Evolutionary conservation across 2,113 vertebrate species (phyloP).

Genomic region (Osmerus eperlanus): DNA sequence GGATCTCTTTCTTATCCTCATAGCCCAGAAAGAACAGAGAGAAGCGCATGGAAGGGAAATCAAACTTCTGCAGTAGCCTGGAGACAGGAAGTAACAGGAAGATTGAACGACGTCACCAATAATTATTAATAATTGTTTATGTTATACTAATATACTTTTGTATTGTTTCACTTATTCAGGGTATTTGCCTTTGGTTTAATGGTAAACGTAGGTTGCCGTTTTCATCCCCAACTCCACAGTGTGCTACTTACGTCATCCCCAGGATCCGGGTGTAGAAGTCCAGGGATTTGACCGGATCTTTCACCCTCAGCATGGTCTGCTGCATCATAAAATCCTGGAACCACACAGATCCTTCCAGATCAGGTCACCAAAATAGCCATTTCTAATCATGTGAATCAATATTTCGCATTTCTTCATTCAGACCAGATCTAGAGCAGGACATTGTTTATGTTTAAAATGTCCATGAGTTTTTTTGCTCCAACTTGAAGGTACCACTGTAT

Average conservation of each 20-base stretch:
- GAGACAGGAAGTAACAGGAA: conserved; percentile 26
- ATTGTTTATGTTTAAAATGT: too few relatives aligned
- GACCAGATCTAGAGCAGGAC: too few relatives aligned
- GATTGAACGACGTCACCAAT: neutral
- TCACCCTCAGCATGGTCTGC: conserved; percentile 96
- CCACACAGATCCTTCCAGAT: neutral
- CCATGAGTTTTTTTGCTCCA: too few relatives aligned
- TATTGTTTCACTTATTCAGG: neutral
- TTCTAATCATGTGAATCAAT: too few relatives aligned
- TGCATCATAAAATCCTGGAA: conserved; percentile 92
- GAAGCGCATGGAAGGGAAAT: conserved; percentile 94
- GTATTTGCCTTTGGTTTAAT: neutral
- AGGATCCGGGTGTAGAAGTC: conserved; percentile 97
- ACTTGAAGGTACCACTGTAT: too few relatives aligned
- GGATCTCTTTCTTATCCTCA: conserved; percentile 94
- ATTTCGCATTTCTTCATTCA: too few relatives aligned
- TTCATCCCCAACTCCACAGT: neutral
- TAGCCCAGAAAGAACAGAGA: conserved; percentile 93
- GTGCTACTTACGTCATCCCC: conserved; percentile 91
- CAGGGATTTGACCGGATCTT: conserved; percentile 93
- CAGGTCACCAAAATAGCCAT: neutral
- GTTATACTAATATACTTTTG: too few relatives aligned
- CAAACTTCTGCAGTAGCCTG: conserved; percentile 91
- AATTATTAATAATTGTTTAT: neutral
- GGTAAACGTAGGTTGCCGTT: too few relatives aligned